Evolutionary conservation across 2,888 invertebrate genomes (phyloP), one percentile per base, ranked within the genome.

Genomic region (Ferrisia virgata): DNA sequence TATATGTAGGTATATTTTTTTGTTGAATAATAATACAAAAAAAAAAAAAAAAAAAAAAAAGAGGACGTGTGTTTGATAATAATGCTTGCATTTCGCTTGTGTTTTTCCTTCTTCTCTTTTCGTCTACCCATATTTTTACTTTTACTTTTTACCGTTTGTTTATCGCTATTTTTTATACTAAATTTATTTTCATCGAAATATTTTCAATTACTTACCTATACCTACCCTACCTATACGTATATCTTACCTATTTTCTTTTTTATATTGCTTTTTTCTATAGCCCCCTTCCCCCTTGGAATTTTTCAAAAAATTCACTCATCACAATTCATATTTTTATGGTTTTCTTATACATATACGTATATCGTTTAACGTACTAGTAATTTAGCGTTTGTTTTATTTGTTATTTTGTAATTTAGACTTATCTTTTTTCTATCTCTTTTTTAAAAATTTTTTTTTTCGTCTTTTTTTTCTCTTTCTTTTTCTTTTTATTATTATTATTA

Each of bases 401-500:
- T 81, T 79, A 47, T 85, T 79, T 81, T 28, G 18, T 53, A 53
- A 53, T 53, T 5, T 53, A 53, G 9, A 22, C 18, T 6, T 53
- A 53, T 53, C 53, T 53, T 9, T 22, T 22, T 80, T 40, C 31
- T 72, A 13, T 85, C 58, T 64, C 1, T 58, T 78, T 64, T 5
- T 72, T 33, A 25, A 64, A 39, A n/a, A 64, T 36, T 39, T 31
- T 84, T 22, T 18, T n/a, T 13, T 2, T 79, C 33, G 69, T 25
- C 3, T 64, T 64, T 78, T 43, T 80, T 43, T 82, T 40, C 25
- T 33, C 83, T 84, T 69, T 84, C 79, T 82, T 85, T 82, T 83
- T 82, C 85, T 83, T 85, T 53, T 79, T 78, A 82, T 85, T 79
- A n/a, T n/a, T 36, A 58, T 79, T 47, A 81, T 43, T 69, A 78